Evolutionary conservation across 2,888 invertebrate species (phyloP), one percentile per base, ranked within the genome.

Genomic region (Synanthedon myopaeformis): DNA sequence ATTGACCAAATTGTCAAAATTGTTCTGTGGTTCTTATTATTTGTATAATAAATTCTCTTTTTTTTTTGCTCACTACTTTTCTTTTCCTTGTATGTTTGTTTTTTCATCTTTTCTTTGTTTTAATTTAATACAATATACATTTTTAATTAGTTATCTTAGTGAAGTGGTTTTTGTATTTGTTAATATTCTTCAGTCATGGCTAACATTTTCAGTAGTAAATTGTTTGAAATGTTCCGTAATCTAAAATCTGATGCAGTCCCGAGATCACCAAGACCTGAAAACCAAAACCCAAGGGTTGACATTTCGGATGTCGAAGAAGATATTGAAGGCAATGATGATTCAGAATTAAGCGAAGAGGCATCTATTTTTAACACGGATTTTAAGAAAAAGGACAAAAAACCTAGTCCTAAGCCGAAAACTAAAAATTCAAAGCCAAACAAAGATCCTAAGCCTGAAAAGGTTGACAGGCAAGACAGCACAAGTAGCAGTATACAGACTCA

Each of bases 171-270:
- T 35, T 35, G 6, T 35, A 2, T 35, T 35, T 8, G 3, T 35
- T 35, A 35, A 35, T 35, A 35, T 35, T 35, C 35, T 8, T 8
- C 45, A 13, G 14, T 13, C 6, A 51, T 51, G 51, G 35, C 51
- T 14, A 49, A 17, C 49, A 42, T 42, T 42, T 49, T 49, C 17
- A 49, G 13, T 56, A 66, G 66, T 55, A 82, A 76, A 65, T 61
- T 85, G 53, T 64, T 80, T 51, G 82, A 85, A 56, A 74, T 79
- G 55, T 79, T 89, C 58, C 76, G 80, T 49, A 79, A 83, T 55
- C 59, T 89, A 42, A 89, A 87, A 58, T 79, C 89, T 1, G 89
- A 89, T 59, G 89, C 89, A 8, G 76, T 82, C 45, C 89, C 89
- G 0, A 79, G 79, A 61, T 74, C 88, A 5, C 89, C 89, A 1